Percentiles rank a stretch among this genome's conserved stretches.
These are phyloP conservation scores for Triops longicaudatus DNA, from an alignment of 1,140 invertebrate genomes.

Conservation along the genomic window DNA sequence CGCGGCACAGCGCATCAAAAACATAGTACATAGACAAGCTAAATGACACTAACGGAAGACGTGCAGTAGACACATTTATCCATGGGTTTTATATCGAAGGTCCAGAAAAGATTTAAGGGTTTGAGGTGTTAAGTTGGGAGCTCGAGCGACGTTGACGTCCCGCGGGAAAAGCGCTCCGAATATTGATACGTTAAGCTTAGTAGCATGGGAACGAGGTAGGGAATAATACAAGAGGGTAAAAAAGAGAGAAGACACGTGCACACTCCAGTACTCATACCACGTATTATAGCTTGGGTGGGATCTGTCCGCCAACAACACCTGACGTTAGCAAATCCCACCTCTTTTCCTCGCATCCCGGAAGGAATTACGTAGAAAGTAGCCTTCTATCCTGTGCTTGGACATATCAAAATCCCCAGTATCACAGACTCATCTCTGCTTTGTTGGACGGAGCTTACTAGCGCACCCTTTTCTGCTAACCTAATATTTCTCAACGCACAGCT, in stretches of 20 bases:
- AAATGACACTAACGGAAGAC: background rate
- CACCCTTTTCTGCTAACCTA: background rate
- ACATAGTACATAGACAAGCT: too few species aligned
- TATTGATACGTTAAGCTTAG: conserved; percentile 12
- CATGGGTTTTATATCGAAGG: background rate
- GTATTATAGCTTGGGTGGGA: background rate
- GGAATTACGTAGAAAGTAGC: background rate
- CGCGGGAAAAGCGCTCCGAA: conserved; percentile 10
- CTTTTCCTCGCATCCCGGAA: background rate
- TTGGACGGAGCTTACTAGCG: background rate
- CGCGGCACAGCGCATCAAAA: too few species aligned
- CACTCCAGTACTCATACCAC: background rate
- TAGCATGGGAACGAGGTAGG: background rate
- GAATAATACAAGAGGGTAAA: background rate
- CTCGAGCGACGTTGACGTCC: background rate
- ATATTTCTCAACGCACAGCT: background rate
- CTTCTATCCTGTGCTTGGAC: background rate
- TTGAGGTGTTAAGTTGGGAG: background rate
- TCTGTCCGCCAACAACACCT: conserved; percentile 9
- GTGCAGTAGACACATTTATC: background rate
- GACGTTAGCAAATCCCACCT: background rate
- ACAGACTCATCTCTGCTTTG: background rate
- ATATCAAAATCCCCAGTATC: background rate
- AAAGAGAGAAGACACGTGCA: background rate
- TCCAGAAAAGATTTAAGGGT: background rate